A percentile compares a stretch with the other conserved stretches of the same genome.
phyloP scores from a whole-genome alignment of 2,888 invertebrate genomes.

The Stomorhina lunata region DNA sequence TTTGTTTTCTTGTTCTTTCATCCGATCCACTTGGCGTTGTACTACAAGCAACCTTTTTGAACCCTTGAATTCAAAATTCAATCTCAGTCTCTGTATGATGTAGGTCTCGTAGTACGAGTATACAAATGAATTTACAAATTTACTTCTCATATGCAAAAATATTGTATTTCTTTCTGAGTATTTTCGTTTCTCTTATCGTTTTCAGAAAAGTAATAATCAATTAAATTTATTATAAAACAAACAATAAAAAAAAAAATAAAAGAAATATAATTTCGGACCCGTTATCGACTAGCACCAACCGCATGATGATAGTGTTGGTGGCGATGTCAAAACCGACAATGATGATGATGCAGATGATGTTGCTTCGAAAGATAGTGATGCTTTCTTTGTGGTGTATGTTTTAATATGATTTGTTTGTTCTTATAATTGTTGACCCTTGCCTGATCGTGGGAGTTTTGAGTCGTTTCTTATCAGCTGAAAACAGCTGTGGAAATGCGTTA shows the following conservation, averaged over 20 bases:
- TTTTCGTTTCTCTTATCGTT: background rate
- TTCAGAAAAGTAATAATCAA: slow-evolving; percentile 14
- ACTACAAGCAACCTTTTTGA: slow-evolving; percentile 58
- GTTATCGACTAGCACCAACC: background rate
- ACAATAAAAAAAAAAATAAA: background rate
- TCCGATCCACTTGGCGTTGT: slow-evolving; percentile 35
- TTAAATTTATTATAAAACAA: slow-evolving; percentile 1
- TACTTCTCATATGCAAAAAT: slow-evolving; percentile 3
- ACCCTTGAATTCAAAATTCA: slow-evolving; percentile 53
- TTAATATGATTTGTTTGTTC: slow-evolving; percentile 5
- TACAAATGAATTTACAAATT: slow-evolving; percentile 45
- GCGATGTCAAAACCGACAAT: background rate
- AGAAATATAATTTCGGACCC: slow-evolving; percentile 1
- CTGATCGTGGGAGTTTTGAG: slow-evolving; percentile 39
- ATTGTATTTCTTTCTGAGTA: background rate
- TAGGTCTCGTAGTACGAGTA: too few species aligned
- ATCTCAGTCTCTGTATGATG: slow-evolving; percentile 43
- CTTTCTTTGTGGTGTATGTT: background rate
- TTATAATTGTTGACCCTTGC: slow-evolving; percentile 13
- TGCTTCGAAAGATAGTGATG: background rate
- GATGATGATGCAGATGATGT: background rate
- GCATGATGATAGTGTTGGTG: background rate
- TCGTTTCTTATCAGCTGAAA: slow-evolving; percentile 12
- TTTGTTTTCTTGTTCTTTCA: background rate
- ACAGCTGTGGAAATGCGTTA: background rate